Percentiles rank a stretch among this genome's conserved stretches.
These are phyloP conservation scores for Acronicta psi DNA, from an alignment of 2,888 invertebrate species.

Conservation along the genomic window DNA sequence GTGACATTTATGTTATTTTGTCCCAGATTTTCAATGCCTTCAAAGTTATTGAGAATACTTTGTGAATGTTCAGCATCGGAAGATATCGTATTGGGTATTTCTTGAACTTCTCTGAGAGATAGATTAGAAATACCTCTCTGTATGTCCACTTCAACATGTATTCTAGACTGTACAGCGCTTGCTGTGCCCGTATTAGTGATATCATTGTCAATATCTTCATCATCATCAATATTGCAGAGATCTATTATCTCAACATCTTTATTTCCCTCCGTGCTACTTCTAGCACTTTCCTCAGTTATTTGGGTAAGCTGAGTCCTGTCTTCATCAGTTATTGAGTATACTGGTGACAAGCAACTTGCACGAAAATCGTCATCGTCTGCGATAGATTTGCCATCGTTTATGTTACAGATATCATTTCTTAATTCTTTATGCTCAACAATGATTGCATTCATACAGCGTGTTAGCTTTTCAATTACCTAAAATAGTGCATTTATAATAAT, in stretches of 20 bases:
- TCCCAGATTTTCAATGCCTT: neutral
- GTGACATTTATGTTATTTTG: slow-evolving; percentile 3
- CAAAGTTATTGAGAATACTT: slow-evolving; percentile 44
- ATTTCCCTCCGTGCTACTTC: neutral
- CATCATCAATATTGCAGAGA: slow-evolving; percentile 34
- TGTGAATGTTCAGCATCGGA: slow-evolving; percentile 58
- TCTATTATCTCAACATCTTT: slow-evolving; percentile 43
- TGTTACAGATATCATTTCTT: neutral
- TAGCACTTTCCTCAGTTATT: slow-evolving; percentile 10
- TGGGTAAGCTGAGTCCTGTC: slow-evolving; percentile 55
- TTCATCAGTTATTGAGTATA: slow-evolving; percentile 63
- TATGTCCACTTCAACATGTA: slow-evolving; percentile 38
- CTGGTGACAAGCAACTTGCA: slow-evolving; percentile 54
- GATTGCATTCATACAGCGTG: slow-evolving; percentile 65
- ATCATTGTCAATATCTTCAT: slow-evolving; percentile 10
- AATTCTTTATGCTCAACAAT: slow-evolving; percentile 59
- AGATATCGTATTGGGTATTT: neutral
- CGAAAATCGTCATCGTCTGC: neutral
- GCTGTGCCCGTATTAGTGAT: neutral
- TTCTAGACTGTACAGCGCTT: slow-evolving; percentile 1
- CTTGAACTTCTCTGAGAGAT: slow-evolving; percentile 39
- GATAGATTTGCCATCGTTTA: neutral
- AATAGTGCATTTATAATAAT: neutral
- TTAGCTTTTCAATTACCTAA: slow-evolving; percentile 78
- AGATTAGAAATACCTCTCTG: slow-evolving; percentile 58